A percentile compares a stretch with the other conserved stretches of the same genome.
These are phyloP conservation scores for Acomys russatus DNA, from an alignment of 2,797 vertebrate genomes.

Conservation along the genomic window DNA sequence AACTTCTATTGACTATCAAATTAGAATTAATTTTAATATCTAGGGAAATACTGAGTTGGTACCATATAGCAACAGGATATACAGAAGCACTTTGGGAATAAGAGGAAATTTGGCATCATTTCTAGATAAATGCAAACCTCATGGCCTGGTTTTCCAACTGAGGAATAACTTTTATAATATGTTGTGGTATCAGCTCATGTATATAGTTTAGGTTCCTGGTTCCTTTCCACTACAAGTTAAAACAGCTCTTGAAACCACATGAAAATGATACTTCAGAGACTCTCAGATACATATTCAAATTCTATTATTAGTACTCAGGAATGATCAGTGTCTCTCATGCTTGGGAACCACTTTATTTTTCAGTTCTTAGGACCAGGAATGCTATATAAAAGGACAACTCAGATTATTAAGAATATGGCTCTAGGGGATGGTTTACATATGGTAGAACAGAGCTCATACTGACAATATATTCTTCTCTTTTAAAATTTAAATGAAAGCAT, in stretches of 20 bases:
- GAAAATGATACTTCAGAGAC: background rate
- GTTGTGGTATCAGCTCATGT: background rate
- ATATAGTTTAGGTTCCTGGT: conserved; percentile 9
- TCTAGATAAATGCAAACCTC: background rate
- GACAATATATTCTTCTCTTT: background rate
- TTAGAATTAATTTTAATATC: background rate
- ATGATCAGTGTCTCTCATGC: background rate
- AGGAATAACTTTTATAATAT: background rate
- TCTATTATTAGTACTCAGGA: background rate
- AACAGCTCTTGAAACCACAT: background rate
- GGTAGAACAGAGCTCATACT: background rate
- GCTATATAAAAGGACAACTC: background rate
- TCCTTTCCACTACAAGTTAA: background rate
- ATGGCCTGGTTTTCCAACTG: background rate
- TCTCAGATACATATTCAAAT: background rate
- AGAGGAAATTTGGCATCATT: background rate
- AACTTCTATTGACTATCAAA: background rate
- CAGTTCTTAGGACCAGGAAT: background rate
- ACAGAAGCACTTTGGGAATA: background rate
- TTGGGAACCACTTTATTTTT: background rate
- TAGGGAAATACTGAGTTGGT: background rate
- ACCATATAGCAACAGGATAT: background rate
- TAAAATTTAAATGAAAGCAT: no score
- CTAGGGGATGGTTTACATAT: background rate
- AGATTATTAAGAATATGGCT: background rate